Evolutionary conservation across 2,888 invertebrate species (phyloP).

Genomic region (Busseola fusca): DNA sequence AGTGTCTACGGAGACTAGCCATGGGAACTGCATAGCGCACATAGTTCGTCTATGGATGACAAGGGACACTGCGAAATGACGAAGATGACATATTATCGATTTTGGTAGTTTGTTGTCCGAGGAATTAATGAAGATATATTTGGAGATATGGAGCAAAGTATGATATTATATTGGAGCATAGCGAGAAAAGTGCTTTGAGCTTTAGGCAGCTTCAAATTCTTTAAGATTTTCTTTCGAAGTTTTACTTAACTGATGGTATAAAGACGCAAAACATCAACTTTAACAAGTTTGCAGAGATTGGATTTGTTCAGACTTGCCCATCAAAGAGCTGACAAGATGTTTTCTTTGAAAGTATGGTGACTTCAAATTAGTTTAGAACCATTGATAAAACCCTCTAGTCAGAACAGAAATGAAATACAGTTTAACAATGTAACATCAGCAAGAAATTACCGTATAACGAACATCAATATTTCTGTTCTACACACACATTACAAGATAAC

Average conservation of each 20-base stretch:
- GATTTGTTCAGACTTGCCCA: slow-evolving; percentile 12
- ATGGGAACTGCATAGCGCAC: slow-evolving; percentile 64
- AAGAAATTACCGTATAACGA: background rate
- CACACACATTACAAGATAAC: background rate
- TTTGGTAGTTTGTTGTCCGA: background rate
- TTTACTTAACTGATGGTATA: slow-evolving; percentile 6
- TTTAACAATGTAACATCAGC: slow-evolving; percentile 2
- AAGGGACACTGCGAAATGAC: background rate
- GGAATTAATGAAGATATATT: background rate
- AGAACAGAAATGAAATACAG: background rate
- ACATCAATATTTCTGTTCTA: background rate
- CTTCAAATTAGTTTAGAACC: slow-evolving; percentile 15
- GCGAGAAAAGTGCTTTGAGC: background rate
- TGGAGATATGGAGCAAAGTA: background rate
- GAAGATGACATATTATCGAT: slow-evolving; percentile 8
- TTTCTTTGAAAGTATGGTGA: background rate
- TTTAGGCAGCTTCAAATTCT: background rate
- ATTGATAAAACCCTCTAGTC: background rate
- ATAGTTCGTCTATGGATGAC: slow-evolving; percentile 39
- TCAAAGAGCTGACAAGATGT: background rate
- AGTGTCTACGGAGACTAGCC: slow-evolving; percentile 54
- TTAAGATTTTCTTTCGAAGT: background rate
- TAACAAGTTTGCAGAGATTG: slow-evolving; percentile 16
- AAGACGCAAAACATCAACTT: slow-evolving; percentile 12
- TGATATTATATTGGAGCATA: background rate